Conservation (phyloP, 2,888 invertebrate genomes). For the Aphidius colemani region DNA sequence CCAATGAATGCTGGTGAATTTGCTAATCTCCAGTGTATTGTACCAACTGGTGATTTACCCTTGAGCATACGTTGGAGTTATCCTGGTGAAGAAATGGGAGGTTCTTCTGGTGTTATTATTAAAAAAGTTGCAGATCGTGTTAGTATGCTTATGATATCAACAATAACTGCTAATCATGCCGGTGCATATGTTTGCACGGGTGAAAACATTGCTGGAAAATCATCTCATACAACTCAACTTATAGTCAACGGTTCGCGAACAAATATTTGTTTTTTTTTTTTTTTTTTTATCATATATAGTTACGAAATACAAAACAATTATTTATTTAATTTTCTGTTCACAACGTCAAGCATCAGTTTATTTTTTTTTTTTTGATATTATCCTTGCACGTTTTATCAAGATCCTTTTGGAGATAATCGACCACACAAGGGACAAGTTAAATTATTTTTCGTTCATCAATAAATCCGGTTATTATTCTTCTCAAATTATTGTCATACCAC, state of each 20-base stretch:
- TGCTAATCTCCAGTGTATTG: constrained; percentile 65
- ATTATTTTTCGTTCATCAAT: too few species aligned
- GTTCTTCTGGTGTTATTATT: constrained; percentile 56
- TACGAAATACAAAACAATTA: neutral
- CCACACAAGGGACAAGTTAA: too few species aligned
- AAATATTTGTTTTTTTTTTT: constrained; percentile 25
- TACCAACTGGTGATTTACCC: constrained; percentile 74
- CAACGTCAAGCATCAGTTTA: neutral
- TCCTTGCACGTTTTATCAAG: constrained; percentile 8
- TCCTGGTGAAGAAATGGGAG: constrained; percentile 57
- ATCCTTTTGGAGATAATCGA: neutral
- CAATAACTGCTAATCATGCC: constrained; percentile 64
- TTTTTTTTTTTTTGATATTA: constrained; percentile 6
- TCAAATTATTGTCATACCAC: neutral
- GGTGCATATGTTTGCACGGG: constrained; percentile 62
- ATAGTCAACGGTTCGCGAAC: constrained; percentile 60
- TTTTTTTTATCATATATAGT: constrained; percentile 15
- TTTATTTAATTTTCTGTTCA: constrained; percentile 5
- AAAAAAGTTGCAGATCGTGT: constrained; percentile 64
- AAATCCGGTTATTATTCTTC: too few species aligned
- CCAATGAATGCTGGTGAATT: constrained; percentile 67
- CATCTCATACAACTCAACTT: constrained; percentile 57
- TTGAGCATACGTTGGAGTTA: constrained; percentile 75
- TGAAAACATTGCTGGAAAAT: constrained; percentile 59
- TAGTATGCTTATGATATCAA: constrained; percentile 71